These are phyloP conservation scores for Bettongia penicillata DNA, from an alignment of 2,113 vertebrate genomes.

Conservation along the genomic window DNA sequence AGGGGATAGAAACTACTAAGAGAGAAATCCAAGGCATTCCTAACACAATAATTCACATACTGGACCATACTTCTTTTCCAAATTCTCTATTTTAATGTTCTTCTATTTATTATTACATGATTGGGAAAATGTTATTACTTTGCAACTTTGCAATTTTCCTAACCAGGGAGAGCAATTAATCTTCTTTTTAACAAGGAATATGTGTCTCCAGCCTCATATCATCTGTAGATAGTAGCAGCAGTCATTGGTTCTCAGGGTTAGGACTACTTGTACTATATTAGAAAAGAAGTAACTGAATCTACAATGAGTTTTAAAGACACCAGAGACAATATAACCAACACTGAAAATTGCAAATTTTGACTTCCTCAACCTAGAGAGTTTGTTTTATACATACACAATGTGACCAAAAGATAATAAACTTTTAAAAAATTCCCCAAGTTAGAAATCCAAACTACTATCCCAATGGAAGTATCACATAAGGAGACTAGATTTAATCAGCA, in stretches of 20 bases:
- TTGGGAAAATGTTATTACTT: background rate
- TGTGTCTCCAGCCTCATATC: background rate
- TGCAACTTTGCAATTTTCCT: background rate
- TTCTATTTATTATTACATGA: background rate
- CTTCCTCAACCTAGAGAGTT: background rate
- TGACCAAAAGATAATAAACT: background rate
- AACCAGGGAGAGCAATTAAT: background rate
- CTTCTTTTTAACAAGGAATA: background rate
- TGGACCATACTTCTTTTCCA: background rate
- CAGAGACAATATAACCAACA: background rate
- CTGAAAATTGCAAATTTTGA: background rate
- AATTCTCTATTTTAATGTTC: background rate
- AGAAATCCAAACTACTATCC: background rate
- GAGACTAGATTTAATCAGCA: background rate
- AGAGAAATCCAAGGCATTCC: background rate
- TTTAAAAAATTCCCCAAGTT: background rate
- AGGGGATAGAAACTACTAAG: background rate
- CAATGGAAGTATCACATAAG: background rate
- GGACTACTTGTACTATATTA: background rate
- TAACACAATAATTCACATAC: background rate
- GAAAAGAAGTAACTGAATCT: background rate
- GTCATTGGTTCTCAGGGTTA: background rate
- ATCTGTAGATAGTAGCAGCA: background rate
- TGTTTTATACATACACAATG: background rate
- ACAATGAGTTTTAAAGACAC: background rate